These are phyloP conservation scores for Aldabrachelys gigantea DNA, from an alignment of 2,113 vertebrate genomes.

Conservation along the genomic window DNA sequence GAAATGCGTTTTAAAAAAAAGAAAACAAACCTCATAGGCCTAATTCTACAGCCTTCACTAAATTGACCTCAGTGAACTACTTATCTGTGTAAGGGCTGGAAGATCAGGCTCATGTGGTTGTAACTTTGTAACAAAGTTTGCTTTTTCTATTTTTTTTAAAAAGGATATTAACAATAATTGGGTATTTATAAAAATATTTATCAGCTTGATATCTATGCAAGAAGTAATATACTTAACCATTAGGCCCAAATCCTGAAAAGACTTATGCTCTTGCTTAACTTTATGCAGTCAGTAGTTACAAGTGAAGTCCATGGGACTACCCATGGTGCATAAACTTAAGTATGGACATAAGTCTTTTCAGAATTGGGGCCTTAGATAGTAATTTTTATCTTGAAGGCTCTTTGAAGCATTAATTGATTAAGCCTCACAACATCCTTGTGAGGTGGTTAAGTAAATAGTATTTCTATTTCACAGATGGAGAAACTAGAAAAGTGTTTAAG, in stretches of 20 bases:
- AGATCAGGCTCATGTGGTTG: not conserved
- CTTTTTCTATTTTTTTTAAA: not conserved
- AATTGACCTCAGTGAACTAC: not conserved
- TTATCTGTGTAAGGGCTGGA: conserved; percentile 13
- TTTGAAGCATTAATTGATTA: not conserved
- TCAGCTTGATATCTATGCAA: not conserved
- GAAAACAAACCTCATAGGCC: not conserved
- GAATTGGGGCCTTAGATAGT: not conserved
- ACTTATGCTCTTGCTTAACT: rapidly evolving
- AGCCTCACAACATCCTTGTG: not conserved
- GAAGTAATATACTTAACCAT: not conserved
- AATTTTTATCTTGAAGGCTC: not conserved
- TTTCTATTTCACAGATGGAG: not conserved
- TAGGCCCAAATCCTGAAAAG: not conserved
- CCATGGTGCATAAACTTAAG: not conserved
- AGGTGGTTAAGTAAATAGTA: not conserved
- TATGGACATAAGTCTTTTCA: not conserved
- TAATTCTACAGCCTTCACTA: not conserved
- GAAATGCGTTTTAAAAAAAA: not conserved
- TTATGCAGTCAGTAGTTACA: rapidly evolving
- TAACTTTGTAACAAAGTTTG: not conserved
- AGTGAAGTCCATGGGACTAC: not conserved
- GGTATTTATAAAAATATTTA: not conserved
- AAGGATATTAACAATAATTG: not conserved
- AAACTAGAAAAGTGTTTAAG: not conserved